Conservation (phyloP, 2,888 invertebrate genomes). For the Pyrrhopygopsis socrates region DNA sequence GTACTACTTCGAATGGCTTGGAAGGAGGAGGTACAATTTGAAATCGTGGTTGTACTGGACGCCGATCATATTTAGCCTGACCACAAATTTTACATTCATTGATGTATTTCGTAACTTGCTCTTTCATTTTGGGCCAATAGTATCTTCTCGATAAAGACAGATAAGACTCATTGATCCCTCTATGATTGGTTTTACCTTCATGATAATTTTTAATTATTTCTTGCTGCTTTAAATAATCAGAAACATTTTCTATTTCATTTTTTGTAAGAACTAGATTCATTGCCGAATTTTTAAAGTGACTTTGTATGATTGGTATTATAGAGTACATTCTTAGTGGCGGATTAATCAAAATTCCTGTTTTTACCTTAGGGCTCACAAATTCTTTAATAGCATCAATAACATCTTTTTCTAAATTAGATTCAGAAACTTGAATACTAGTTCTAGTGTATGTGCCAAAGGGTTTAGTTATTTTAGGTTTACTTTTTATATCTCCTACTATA, state of each 20-base stretch:
- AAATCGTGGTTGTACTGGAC: constrained; percentile 66
- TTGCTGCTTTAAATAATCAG: constrained; percentile 37
- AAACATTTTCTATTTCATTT: not conserved
- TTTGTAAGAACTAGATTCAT: constrained; percentile 20
- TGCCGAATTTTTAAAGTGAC: constrained; percentile 1
- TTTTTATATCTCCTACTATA: not conserved
- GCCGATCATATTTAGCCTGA: constrained; percentile 80
- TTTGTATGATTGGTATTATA: constrained; percentile 30
- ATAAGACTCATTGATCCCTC: constrained; percentile 49
- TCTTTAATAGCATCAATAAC: constrained; percentile 51
- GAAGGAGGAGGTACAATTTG: constrained; percentile 68
- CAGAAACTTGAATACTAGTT: not conserved
- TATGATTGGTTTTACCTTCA: constrained; percentile 48
- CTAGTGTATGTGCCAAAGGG: not conserved
- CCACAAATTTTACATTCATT: constrained; percentile 61
- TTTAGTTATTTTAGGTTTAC: not conserved
- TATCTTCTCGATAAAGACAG: constrained; percentile 18
- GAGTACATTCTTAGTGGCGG: not conserved
- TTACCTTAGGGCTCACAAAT: constrained; percentile 36
- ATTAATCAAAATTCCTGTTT: constrained; percentile 21
- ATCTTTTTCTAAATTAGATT: constrained; percentile 50
- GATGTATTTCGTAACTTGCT: not conserved
- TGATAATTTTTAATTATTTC: constrained; percentile 26
- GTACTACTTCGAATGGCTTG: constrained; percentile 78
- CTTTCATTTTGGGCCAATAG: constrained; percentile 11